Conservation (phyloP, 2,797 vertebrate genomes). For the Pelochelys cantorii region DNA sequence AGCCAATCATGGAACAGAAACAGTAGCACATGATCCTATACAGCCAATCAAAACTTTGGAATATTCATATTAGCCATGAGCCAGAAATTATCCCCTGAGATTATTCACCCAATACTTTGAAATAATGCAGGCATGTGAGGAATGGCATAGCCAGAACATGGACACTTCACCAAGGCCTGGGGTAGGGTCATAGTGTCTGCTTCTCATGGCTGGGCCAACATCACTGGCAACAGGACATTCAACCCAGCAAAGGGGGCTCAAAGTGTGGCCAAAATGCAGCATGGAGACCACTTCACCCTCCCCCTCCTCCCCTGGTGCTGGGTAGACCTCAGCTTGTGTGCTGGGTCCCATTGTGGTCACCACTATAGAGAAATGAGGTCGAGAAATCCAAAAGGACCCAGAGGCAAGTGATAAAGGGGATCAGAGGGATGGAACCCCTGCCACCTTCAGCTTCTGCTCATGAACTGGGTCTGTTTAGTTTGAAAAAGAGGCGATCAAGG, state of each 20-base stretch:
- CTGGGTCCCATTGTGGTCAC: too few species aligned
- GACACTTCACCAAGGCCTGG: neutral
- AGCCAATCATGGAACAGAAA: neutral
- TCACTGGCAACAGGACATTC: neutral
- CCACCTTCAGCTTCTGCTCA: too few species aligned
- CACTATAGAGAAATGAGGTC: too few species aligned
- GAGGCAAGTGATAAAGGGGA: too few species aligned
- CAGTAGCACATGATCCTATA: neutral
- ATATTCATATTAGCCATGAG: neutral
- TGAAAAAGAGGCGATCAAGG: too few species aligned
- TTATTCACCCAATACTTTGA: neutral
- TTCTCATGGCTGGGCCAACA: neutral
- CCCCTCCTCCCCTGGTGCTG: neutral
- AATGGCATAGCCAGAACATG: too few species aligned
- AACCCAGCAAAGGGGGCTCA: neutral
- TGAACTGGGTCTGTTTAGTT: too few species aligned
- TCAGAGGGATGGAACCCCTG: too few species aligned
- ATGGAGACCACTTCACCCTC: rapidly evolving
- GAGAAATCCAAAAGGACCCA: too few species aligned
- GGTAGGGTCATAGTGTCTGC: neutral
- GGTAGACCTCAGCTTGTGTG: too few species aligned
- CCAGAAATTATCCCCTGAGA: neutral
- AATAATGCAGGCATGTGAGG: neutral
- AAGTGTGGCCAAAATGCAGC: neutral
- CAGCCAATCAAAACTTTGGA: neutral